These are phyloP conservation scores for Suncus etruscus DNA, from an alignment of 2,113 vertebrate species.

Conservation along the genomic window DNA sequence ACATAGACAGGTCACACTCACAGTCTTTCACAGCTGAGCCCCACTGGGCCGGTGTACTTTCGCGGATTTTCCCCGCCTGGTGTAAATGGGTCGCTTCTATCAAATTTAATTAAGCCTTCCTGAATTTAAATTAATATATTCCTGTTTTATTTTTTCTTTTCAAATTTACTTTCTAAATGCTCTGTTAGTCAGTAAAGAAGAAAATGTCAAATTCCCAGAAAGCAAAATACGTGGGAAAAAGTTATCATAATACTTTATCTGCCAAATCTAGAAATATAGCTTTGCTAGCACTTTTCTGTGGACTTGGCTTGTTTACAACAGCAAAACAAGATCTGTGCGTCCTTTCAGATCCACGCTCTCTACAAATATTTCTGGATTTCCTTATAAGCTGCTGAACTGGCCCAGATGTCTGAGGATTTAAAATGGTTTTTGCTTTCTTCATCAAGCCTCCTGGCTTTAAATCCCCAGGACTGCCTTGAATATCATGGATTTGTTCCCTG, in stretches of 20 bases:
- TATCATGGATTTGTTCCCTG: neutral
- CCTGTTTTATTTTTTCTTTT: neutral
- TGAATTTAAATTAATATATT: neutral
- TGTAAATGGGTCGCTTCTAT: neutral
- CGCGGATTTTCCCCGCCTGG: too few relatives aligned
- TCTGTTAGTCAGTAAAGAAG: slow-evolving; percentile 23
- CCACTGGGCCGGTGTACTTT: too few relatives aligned
- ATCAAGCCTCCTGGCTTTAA: slow-evolving; percentile 30
- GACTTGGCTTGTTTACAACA: slow-evolving; percentile 57
- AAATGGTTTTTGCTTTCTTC: slow-evolving; percentile 9
- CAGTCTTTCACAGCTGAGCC: too few relatives aligned
- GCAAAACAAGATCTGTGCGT: slow-evolving; percentile 48
- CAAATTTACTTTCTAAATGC: neutral
- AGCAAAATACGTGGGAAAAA: slow-evolving; percentile 30
- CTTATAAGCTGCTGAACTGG: slow-evolving; percentile 61
- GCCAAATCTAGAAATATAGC: slow-evolving; percentile 62
- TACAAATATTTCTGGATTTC: slow-evolving; percentile 69
- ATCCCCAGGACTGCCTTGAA: neutral
- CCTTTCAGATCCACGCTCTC: neutral
- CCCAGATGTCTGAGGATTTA: neutral
- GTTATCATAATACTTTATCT: slow-evolving; percentile 60
- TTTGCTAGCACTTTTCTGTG: slow-evolving; percentile 49
- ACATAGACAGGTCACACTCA: too few relatives aligned
- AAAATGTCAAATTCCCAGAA: slow-evolving; percentile 47
- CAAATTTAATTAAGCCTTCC: neutral